Base-by-base conservation (phyloP, 2,113 vertebrate genomes). In the Miniopterus natalensis region DNA sequence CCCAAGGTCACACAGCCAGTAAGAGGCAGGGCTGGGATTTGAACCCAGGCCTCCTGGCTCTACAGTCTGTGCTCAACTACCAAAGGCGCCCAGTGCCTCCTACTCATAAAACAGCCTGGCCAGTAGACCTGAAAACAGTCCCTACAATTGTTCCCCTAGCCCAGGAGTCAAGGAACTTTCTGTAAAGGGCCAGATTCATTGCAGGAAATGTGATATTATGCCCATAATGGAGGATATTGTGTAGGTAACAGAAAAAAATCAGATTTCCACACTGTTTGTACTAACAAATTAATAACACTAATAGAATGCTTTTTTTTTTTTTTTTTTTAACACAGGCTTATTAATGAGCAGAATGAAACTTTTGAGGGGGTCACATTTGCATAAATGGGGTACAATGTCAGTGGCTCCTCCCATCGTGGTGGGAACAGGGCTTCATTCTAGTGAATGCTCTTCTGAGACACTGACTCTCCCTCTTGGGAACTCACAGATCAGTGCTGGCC, bases 301-400 rank as follows among this genome's bases (percentile, higher is more conserved):
- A 75, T 8, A 31, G 70, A 73, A 12, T 8, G 13, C 25, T 47
- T 15, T 36, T 36, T 36, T 36, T 36, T 36, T 36, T 36, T 36
- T 36, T 36, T 36, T 36, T 36, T 36, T 36, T 36, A 1, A 42
- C 15, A 7, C 2, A 55, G 17, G 27, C 6, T 7, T 36, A 20
- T 23, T 25, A 36, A 17, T 11, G 57, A 61, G 27, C 49, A 49
- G 36, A 47, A 42, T 18, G 40, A 18, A 20, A 17, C 77, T 57
- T 61, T 17, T 3, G 15, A 9, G 20, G 3, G 7, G 27, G 29
- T 47, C 17, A 42, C 6, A 2, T 55, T 47, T 2, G 3, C 49
- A 63, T 27, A 12, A 15, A 21, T 0, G 29, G 27, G 11, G 36
- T 1, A 5, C 45, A 21, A 5, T 0, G 11, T 17, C 8, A 10